Conservation (phyloP, 1,140 invertebrate species). For the Helicoverpa armigera region DNA sequence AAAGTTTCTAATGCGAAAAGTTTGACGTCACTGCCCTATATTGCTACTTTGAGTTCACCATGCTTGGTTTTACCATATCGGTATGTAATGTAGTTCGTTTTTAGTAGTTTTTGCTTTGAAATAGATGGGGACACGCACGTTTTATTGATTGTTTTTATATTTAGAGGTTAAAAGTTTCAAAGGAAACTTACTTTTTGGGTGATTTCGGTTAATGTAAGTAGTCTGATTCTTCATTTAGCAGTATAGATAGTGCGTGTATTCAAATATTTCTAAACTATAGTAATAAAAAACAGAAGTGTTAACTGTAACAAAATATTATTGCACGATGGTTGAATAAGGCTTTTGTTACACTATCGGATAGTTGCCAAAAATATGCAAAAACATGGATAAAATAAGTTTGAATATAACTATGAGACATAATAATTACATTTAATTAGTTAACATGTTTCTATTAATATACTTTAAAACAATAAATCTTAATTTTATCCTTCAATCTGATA, state of each 20-base stretch:
- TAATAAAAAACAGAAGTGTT: not conserved
- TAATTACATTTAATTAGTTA: no score
- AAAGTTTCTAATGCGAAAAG: slow-evolving; percentile 72
- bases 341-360: not conserved
- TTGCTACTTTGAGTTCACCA: slow-evolving; percentile 43
- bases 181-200: no score
- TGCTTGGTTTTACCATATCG: slow-evolving; percentile 33
- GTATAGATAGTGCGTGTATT: not conserved
- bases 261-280: not conserved
- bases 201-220: not conserved
- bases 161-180: no score
- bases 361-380: not conserved
- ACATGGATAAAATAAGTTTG: not conserved
- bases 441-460: no score
- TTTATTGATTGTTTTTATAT: slow-evolving; percentile 8
- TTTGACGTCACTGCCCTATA: slow-evolving; percentile 76
- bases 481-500: no score
- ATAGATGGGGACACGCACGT: slow-evolving; percentile 22
- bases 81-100: slow-evolving; percentile 9
- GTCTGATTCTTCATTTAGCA: not conserved
- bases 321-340: slow-evolving; percentile 2
- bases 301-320: slow-evolving; percentile 7
- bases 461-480: no score
- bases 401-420: no score
- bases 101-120: slow-evolving; percentile 25